A percentile compares a stretch with the other conserved stretches of the same genome.
These are phyloP conservation scores for Campopleginae sp. DNA, from an alignment of 2,888 invertebrate species.

Conservation along the genomic window DNA sequence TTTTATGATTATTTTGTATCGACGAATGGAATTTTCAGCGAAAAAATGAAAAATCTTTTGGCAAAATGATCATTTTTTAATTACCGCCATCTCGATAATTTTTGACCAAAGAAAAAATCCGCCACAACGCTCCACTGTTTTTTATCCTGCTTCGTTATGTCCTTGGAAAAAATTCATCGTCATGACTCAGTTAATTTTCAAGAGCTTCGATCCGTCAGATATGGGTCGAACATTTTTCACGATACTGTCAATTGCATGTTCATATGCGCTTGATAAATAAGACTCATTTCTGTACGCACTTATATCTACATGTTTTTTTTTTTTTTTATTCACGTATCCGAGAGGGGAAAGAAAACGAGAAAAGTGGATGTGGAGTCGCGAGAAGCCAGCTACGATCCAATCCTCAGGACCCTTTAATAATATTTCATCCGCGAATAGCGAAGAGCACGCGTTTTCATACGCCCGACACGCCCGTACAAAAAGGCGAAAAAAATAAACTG, in stretches of 20 bases:
- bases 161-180: no score
- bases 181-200: no score
- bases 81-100: no score
- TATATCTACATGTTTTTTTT: not conserved
- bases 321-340: slow-evolving; percentile 10
- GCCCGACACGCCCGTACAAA: slow-evolving; percentile 37
- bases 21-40: not conserved
- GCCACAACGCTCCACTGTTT: no score
- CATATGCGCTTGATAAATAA: not conserved
- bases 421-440: slow-evolving; percentile 58
- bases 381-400: slow-evolving; percentile 56
- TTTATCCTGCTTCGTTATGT: no score
- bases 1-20: not conserved
- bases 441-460: slow-evolving; percentile 41
- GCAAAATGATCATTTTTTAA: no score
- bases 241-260: not conserved
- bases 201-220: no score
- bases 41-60: not conserved
- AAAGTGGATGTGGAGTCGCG: slow-evolving; percentile 53
- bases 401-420: slow-evolving; percentile 64
- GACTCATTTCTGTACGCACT: not conserved
- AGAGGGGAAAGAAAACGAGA: slow-evolving; percentile 49
- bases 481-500: slow-evolving; percentile 5
- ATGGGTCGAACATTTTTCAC: not conserved
- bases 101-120: no score